Evolutionary conservation across 2,113 vertebrate species (phyloP).

Genomic region (Sterna hirundo): DNA sequence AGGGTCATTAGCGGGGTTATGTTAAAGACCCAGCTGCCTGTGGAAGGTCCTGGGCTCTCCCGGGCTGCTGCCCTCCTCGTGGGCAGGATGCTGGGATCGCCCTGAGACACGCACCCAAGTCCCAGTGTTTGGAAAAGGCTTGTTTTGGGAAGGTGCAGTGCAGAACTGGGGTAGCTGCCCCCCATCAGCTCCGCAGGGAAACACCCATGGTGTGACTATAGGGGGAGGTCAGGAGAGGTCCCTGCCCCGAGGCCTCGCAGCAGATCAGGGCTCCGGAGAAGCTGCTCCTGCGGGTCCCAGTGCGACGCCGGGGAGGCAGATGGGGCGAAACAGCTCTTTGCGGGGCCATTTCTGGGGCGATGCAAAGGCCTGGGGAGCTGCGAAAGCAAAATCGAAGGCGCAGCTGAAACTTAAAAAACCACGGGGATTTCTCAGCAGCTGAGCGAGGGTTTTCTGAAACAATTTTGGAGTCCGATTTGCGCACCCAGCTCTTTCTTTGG

Average conservation of each 20-base stretch:
- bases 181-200: fast-evolving
- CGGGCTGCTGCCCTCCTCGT: fast-evolving
- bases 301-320: fast-evolving
- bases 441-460: not conserved
- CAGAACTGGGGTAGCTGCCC: not conserved
- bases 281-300: not conserved
- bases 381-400: not conserved
- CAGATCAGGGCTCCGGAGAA: not conserved
- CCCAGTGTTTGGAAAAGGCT: not conserved
- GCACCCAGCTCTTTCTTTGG: not conserved
- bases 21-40: not conserved
- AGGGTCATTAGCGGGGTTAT: fast-evolving
- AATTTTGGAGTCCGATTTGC: not conserved
- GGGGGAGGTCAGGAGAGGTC: not conserved
- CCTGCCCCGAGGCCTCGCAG: not conserved
- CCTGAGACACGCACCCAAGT: fast-evolving
- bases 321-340: not conserved
- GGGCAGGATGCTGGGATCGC: not conserved
- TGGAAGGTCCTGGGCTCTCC: not conserved
- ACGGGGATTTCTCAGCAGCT: not conserved
- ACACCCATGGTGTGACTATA: not conserved
- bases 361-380: not conserved
- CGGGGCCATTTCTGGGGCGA: not conserved
- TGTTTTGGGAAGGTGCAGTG: not conserved
- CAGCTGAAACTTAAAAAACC: conserved; percentile 1